phyloP scores from a whole-genome alignment of 2,113 vertebrate species.

The Spizaetus ornatus region DNA sequence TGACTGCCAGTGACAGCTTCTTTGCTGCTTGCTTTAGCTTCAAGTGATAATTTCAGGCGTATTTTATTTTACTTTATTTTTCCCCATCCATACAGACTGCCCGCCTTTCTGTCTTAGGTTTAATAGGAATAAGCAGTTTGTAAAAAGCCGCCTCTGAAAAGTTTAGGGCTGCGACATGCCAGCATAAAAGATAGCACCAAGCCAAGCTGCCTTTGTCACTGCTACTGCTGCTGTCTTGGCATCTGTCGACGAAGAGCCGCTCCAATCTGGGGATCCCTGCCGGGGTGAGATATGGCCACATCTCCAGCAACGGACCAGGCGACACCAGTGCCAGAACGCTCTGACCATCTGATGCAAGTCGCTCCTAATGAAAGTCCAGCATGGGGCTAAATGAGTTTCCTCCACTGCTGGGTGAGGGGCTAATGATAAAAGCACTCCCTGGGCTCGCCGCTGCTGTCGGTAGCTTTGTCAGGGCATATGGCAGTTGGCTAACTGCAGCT shows the following conservation, averaged over 20 bases:
- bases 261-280: conserved; percentile 74
- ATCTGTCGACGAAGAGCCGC: conserved; percentile 79
- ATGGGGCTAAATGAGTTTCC: conserved; percentile 99
- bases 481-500: conserved; percentile 82
- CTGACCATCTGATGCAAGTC: conserved; percentile 95
- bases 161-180: conserved; percentile 28
- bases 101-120: background rate
- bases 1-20: conserved; percentile 71
- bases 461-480: conserved; percentile 92
- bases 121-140: background rate
- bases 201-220: conserved; percentile 13
- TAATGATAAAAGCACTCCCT: conserved; percentile 93
- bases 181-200: conserved; percentile 31
- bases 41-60: conserved; percentile 71
- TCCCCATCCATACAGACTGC: background rate
- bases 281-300: conserved; percentile 77
- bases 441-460: conserved; percentile 82
- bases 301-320: conserved; percentile 71
- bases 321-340: conserved; percentile 81
- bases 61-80: conserved; percentile 67
- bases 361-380: conserved; percentile 99
- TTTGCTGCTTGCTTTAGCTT: conserved; percentile 73
- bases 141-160: background rate
- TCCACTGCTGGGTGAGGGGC: conserved; percentile 91
- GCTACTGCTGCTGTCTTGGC: conserved; percentile 74